Base-by-base conservation (phyloP, 2,797 vertebrate genomes). In the Aulostomus chinensis region DNA sequence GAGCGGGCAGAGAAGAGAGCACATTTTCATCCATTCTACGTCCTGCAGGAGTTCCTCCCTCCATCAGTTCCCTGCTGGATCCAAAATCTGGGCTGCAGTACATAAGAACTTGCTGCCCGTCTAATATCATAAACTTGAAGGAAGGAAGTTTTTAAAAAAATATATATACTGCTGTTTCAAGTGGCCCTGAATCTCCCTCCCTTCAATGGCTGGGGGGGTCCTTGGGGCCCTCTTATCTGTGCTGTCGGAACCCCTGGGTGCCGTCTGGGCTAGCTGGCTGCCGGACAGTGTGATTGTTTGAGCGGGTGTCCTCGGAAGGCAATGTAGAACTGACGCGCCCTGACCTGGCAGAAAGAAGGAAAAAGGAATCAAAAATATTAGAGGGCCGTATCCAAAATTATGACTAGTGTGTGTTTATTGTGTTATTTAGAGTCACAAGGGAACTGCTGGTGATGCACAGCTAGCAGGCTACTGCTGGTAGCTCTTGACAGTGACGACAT, bases 171-270 rank as follows among this genome's bases (percentile, higher is more conserved):
- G 40, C 51, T 40, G 47, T 31, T 33, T 76, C 33, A 17, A 33
- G 28, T 26, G 50, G 58, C 58, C 16, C 31, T 50, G 13, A 29
- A 55, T 38, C 56, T 16, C 45, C 28, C 47, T 61, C 71, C 48
- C 37, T 53, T 46, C 28, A 2, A 53, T 55, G 42, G 65, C 72
- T 65, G 39, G 28, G 59, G 13, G 63, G 14, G 38, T 29, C 60
- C 42, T 58, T 56, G 45, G 37, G 56, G 34, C 52, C 61, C 40
- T 34, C 84, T 92, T 97, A 99, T 98, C 96, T 96, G 90, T 94
- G 93, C 66, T 98, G 94, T 76, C 92, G 91, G 91, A 98, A 97
- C 83, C 96, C 96, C 51, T 96, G 97, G 52, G 93, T 95, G 71
- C 94, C 93, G 30, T 98, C 96, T 9, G 95, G 95, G 76, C 94